Evolutionary conservation across 1,140 invertebrate genomes (phyloP).

Genomic region (Telenomus remus): DNA sequence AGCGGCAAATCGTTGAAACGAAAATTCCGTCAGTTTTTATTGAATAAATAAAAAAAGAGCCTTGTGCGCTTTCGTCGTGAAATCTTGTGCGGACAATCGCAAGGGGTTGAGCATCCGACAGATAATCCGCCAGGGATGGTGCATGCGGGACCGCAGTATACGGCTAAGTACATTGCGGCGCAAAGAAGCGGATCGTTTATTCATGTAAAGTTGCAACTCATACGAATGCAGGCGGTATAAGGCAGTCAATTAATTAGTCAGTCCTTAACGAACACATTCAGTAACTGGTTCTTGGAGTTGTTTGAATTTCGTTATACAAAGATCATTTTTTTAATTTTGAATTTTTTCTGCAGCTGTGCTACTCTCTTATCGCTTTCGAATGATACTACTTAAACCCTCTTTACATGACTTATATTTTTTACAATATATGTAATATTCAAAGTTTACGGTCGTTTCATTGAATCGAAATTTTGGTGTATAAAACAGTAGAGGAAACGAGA

Average conservation of each 20-base stretch:
- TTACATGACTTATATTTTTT: too few relatives aligned
- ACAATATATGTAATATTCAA: too few relatives aligned
- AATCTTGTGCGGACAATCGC: constrained; percentile 37
- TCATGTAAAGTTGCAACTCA: constrained; percentile 40
- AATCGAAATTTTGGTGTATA: too few relatives aligned
- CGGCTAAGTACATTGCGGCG: constrained; percentile 3
- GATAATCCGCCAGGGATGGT: constrained; percentile 29
- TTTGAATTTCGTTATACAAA: constrained; percentile 32
- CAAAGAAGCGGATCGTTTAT: constrained; percentile 40
- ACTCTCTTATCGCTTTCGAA: constrained; percentile 4
- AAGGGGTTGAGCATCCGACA: constrained; percentile 14
- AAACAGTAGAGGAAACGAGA: too few relatives aligned
- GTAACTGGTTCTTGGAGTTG: constrained; percentile 48
- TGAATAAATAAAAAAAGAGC: constrained; percentile 5
- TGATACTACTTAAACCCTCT: too few relatives aligned
- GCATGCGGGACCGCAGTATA: neutral
- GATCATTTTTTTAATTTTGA: constrained; percentile 17
- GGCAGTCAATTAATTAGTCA: constrained; percentile 37
- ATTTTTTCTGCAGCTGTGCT: constrained; percentile 14
- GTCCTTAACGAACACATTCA: constrained; percentile 23
- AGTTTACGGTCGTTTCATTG: too few relatives aligned
- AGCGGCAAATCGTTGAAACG: neutral
- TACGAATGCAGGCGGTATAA: constrained; percentile 16
- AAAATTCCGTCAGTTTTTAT: too few relatives aligned
- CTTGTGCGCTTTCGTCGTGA: constrained; percentile 20